phyloP scores from a whole-genome alignment of 2,888 invertebrate genomes.

The Aproaerema taeniolella region DNA sequence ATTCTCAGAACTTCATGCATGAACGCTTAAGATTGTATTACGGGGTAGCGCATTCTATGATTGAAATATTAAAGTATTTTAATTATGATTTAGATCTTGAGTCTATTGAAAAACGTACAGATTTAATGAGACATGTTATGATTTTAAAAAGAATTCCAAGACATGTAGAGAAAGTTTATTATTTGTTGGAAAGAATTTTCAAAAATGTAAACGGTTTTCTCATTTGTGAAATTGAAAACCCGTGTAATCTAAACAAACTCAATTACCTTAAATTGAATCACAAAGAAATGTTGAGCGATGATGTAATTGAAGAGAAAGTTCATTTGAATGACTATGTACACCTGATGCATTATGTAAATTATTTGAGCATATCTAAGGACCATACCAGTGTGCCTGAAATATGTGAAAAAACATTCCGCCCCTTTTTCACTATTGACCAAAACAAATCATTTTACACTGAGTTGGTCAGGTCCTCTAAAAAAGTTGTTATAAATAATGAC shows the following conservation, averaged over 20 bases:
- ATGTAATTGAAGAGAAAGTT: slow-evolving; percentile 23
- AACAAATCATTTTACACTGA: slow-evolving; percentile 31
- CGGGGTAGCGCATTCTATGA: slow-evolving; percentile 30
- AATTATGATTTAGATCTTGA: slow-evolving; percentile 30
- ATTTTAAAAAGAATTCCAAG: slow-evolving; percentile 30
- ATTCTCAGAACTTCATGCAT: slow-evolving; percentile 25
- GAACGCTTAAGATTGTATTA: slow-evolving; percentile 33
- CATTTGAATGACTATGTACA: slow-evolving; percentile 30
- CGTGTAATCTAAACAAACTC: slow-evolving; percentile 28
- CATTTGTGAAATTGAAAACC: slow-evolving; percentile 30
- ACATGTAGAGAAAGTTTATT: slow-evolving; percentile 27
- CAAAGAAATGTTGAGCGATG: slow-evolving; percentile 26
- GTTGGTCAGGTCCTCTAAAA: slow-evolving; percentile 22
- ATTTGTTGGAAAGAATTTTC: slow-evolving; percentile 30
- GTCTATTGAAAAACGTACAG: slow-evolving; percentile 27
- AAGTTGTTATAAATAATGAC: slow-evolving; percentile 24
- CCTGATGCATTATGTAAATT: slow-evolving; percentile 22
- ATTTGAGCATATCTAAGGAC: slow-evolving; percentile 9
- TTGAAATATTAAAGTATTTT: slow-evolving; percentile 32
- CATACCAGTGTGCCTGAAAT: slow-evolving; percentile 20
- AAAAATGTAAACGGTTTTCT: slow-evolving; percentile 31
- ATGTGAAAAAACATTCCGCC: slow-evolving; percentile 27
- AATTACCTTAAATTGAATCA: slow-evolving; percentile 34
- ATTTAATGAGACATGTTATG: slow-evolving; percentile 30
- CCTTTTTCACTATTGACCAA: slow-evolving; percentile 26